phyloP scores from a whole-genome alignment of 2,888 invertebrate genomes.

The Lepidochrysops patricia region DNA sequence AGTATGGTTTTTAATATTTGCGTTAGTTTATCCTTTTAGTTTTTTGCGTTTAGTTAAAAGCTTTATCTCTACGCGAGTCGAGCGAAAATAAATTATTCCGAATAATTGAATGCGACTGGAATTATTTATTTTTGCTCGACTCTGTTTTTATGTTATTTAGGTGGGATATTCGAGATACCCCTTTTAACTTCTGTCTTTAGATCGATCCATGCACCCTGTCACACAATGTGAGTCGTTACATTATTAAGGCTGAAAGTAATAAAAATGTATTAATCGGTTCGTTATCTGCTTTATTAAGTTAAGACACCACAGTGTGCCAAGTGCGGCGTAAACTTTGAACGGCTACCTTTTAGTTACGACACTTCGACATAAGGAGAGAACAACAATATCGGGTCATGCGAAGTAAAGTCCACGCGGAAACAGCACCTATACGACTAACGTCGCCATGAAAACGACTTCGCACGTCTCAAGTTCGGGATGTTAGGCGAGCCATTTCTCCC shows the following conservation, averaged over 20 bases:
- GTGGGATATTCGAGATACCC: constrained; percentile 30
- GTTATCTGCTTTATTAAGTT: constrained; percentile 20
- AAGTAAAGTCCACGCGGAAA: constrained; percentile 62
- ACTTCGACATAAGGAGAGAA: constrained; percentile 29
- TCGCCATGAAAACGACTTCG: constrained; percentile 35
- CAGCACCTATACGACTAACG: constrained; percentile 56
- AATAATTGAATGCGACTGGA: not conserved
- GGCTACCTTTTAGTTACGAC: constrained; percentile 8
- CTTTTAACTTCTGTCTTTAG: constrained; percentile 31
- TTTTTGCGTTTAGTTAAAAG: constrained; percentile 23
- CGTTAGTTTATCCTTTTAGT: constrained; percentile 14
- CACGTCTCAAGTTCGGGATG: constrained; percentile 33
- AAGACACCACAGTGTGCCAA: constrained; percentile 60
- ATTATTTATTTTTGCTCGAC: constrained; percentile 18
- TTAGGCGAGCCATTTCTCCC: constrained; percentile 33
- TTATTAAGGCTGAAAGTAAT: constrained; percentile 20
- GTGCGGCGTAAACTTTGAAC: constrained; percentile 59
- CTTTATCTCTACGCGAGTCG: constrained; percentile 27
- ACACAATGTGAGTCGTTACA: constrained; percentile 53
- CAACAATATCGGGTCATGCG: constrained; percentile 67
- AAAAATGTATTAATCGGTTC: constrained; percentile 13
- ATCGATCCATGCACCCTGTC: constrained; percentile 71
- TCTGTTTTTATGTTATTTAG: constrained; percentile 16
- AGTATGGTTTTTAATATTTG: constrained; percentile 12
- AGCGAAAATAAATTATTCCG: constrained; percentile 29